These are phyloP conservation scores for Strix uralensis DNA, from an alignment of 2,113 vertebrate genomes.

Conservation along the genomic window DNA sequence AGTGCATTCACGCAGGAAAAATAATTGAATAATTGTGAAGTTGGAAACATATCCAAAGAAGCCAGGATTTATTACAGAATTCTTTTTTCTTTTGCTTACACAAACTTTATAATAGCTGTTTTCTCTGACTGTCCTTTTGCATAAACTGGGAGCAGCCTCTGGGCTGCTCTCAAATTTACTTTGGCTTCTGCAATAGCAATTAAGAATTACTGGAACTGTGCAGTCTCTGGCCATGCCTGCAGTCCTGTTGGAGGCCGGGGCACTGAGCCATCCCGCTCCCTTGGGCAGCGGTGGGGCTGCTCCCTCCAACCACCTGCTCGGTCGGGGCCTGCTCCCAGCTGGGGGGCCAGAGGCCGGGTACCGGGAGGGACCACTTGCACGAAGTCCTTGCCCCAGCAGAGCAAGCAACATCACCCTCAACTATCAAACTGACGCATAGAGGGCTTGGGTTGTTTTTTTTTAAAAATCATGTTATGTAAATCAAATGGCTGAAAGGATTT, in stretches of 20 bases:
- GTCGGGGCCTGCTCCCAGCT: not conserved
- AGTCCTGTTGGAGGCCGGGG: fast-evolving
- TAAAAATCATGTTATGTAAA: not conserved
- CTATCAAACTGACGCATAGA: not conserved
- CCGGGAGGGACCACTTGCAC: not conserved
- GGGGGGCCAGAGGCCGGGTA: fast-evolving
- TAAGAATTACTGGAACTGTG: conserved; percentile 41
- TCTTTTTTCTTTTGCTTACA: conserved; percentile 48
- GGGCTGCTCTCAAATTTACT: conserved; percentile 46
- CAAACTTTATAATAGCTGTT: conserved; percentile 49
- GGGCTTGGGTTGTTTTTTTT: not conserved
- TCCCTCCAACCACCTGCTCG: not conserved
- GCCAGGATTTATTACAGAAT: conserved; percentile 13
- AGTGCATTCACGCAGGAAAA: not conserved
- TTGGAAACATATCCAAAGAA: conserved; percentile 10
- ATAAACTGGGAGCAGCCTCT: conserved; percentile 35
- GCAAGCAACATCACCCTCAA: not conserved
- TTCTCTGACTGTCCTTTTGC: conserved; percentile 29
- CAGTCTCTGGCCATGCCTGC: not conserved
- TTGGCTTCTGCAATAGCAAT: conserved; percentile 32
- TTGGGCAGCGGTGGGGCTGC: not conserved
- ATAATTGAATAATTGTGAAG: conserved; percentile 32
- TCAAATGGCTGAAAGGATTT: not conserved
- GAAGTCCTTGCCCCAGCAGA: not conserved
- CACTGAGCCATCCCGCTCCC: not conserved